Evolutionary conservation across 2,797 vertebrate species (phyloP), one percentile per base, ranked within the genome.

Genomic region (Chrosomus eos): DNA sequence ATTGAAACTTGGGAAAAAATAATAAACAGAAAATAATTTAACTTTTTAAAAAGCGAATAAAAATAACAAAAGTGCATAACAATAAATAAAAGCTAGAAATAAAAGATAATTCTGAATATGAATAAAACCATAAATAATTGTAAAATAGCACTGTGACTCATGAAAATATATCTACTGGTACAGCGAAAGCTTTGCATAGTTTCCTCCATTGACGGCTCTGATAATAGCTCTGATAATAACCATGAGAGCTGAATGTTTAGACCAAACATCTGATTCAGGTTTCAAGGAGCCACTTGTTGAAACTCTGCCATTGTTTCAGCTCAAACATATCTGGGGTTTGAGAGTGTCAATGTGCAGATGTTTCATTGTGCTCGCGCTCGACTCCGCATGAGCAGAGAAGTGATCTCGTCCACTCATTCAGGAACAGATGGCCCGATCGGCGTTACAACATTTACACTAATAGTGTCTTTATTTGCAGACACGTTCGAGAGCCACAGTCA

Each of bases 371-470:
- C 33, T 82, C 36, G 58, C 87, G 91, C 90, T 89, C 88, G 92
- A 90, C 89, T 90, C 89, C 89, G 92, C 91, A 92, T 89, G 90
- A 92, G 88, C 86, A 91, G 88, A 91, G n/a, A n/a, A n/a, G n/a
- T 91, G 91, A 93, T 88, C 92, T 92, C 58, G 90, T 91, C 90
- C 88, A 89, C 91, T 93, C 90, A 92, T 93, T 93, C 90, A 86
- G 23, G 88, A 87, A 89, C 94, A 94, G 93, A 94, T 94, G 93
- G 92, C 85, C 87, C n/a, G 16, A 80, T 88, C 83, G 82, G 60
- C 38, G 43, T 80, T 78, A 43, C 83, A 60, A 9, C 66, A 14
- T 9, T 68, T 81, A 43, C 43, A 71, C 40, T 64, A 82, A 82
- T 64, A 26, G 81, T n/a, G 3, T 48, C 40, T 33, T 82, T 62